Evolutionary conservation across 2,888 invertebrate genomes (phyloP), one percentile per base, ranked within the genome.

Genomic region (Esperia sulphurella): DNA sequence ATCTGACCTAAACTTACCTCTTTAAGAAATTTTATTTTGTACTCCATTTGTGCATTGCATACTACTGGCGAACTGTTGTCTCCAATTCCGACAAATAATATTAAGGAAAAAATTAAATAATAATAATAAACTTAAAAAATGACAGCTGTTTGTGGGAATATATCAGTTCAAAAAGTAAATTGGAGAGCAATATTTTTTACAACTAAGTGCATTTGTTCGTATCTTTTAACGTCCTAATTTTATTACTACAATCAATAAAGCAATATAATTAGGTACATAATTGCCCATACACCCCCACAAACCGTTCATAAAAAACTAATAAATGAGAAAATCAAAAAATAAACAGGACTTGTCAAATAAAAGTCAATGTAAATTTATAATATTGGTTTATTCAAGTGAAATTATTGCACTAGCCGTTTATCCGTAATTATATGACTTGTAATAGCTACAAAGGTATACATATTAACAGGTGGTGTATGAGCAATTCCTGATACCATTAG

Each of bases 251-350:
- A 9, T 43, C 39, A 41, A 14, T 41, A 42, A 29, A 39, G 41
- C 42, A 47, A 49, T 57, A 58, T 53, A 62, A 8, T 58, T 58
- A 60, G 58, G 59, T 61, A 57, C 53, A 60, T 55, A 73, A 86
- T 85, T 89, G 88, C 88, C 88, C 88, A 89, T 88, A 89, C 88
- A 89, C 87, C 87, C 88, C 88, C 87, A 87, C 87, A 89, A 88
- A 86, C 82, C 79, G 79, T 78, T 76, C 73, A 62, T 62, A 76
- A 72, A 65, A 55, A 76, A 76, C 77, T 72, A 71, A 64, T 65
- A 79, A 72, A 56, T 58, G 68, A 81, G 65, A 73, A 79, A 75
- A 70, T 74, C 66, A 73, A 78, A 58, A 81, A 78, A 81, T 71
- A 81, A 80, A 83, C 62, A 79, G 86, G 86, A 74, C 75, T 75